Evolutionary conservation across 2,113 vertebrate species (phyloP).

Genomic region (Crotalus horridus): DNA sequence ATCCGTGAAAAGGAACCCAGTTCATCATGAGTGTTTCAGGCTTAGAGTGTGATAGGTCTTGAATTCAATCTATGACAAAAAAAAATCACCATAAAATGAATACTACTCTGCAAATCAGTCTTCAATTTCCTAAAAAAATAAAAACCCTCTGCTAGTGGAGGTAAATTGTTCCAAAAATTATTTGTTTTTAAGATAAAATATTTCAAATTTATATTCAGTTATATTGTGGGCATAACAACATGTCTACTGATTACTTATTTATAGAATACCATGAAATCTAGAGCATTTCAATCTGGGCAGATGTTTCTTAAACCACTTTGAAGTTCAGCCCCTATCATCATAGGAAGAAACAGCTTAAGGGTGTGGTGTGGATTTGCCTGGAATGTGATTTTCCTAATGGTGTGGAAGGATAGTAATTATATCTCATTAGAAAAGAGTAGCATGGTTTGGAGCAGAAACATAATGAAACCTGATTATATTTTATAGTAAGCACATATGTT

Average conservation of each 20-base stretch:
- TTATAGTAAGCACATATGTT: constrained; percentile 48
- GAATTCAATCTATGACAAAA: neutral
- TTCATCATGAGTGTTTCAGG: neutral
- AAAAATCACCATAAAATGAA: neutral
- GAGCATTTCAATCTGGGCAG: neutral
- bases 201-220: neutral
- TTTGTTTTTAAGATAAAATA: neutral
- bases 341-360: neutral
- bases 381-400: neutral
- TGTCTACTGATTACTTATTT: neutral
- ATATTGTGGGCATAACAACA: neutral
- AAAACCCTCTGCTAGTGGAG: neutral
- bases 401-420: constrained; percentile 54
- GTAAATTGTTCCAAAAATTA: neutral
- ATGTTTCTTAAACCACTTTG: neutral
- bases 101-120: neutral
- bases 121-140: neutral
- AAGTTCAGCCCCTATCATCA: neutral
- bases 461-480: constrained; percentile 58
- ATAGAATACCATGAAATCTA: neutral
- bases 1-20: neutral
- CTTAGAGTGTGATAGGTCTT: neutral
- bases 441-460: constrained; percentile 55
- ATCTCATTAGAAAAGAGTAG: constrained; percentile 63
- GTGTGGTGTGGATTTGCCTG: neutral